A percentile compares a stretch with the other conserved stretches of the same genome.
These are phyloP conservation scores for Dasypogon diadema DNA, from an alignment of 2,888 invertebrate species.

Conservation along the genomic window DNA sequence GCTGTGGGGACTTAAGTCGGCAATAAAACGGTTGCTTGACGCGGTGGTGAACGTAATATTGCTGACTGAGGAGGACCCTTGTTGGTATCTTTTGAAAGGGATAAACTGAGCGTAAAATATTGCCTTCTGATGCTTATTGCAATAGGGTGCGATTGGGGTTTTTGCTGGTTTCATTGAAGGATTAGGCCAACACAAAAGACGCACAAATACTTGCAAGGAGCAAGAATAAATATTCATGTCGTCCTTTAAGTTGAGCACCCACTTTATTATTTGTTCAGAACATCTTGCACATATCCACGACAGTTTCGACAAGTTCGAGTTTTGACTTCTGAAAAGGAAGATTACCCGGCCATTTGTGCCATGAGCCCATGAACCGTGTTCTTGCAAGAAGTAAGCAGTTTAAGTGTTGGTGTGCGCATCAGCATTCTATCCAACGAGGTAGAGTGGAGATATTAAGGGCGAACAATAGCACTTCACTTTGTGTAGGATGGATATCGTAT, in stretches of 20 bases:
- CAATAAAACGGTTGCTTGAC: slow-evolving; percentile 28
- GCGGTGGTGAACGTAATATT: slow-evolving; percentile 31
- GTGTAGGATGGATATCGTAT: slow-evolving; percentile 33
- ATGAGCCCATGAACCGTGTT: slow-evolving; percentile 25
- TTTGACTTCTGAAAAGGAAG: slow-evolving; percentile 50
- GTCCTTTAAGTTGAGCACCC: slow-evolving; percentile 29
- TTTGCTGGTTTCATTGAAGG: slow-evolving; percentile 48
- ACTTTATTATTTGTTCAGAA: slow-evolving; percentile 47
- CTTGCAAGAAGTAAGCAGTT: background rate
- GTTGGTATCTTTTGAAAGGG: slow-evolving; percentile 59
- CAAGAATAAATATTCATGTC: slow-evolving; percentile 43
- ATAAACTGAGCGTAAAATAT: slow-evolving; percentile 67
- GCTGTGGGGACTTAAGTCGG: slow-evolving; percentile 5
- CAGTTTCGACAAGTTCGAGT: slow-evolving; percentile 23
- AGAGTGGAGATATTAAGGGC: slow-evolving; percentile 39
- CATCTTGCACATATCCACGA: slow-evolving; percentile 25
- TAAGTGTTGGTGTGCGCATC: slow-evolving; percentile 27
- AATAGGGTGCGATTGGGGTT: slow-evolving; percentile 34
- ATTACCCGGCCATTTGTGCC: slow-evolving; percentile 40
- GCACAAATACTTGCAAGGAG: background rate
- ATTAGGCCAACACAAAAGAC: slow-evolving; percentile 38
- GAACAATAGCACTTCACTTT: slow-evolving; percentile 33
- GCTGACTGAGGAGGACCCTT: slow-evolving; percentile 44
- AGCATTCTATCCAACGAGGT: slow-evolving; percentile 1
- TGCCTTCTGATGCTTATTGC: slow-evolving; percentile 52